These are phyloP conservation scores for Thyatira batis DNA, from an alignment of 2,888 invertebrate genomes.

Conservation along the genomic window DNA sequence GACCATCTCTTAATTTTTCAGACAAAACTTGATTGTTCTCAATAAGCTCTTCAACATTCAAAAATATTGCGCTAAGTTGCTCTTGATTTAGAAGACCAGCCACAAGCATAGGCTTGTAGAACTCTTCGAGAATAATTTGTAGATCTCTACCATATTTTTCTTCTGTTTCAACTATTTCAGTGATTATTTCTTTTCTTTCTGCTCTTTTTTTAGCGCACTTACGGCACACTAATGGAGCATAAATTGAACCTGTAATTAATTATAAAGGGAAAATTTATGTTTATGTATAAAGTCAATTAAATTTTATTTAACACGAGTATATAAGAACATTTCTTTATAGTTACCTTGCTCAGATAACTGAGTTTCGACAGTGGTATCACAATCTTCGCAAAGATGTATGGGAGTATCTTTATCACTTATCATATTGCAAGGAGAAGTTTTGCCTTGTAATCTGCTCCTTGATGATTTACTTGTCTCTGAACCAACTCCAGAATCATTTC, in stretches of 20 bases:
- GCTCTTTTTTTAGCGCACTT: slow-evolving; percentile 94
- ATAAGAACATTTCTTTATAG: neutral
- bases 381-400: slow-evolving; percentile 91
- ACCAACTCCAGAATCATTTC: slow-evolving; percentile 96
- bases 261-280: slow-evolving; percentile 7
- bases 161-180: slow-evolving; percentile 97
- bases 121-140: slow-evolving; percentile 95
- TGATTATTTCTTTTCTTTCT: slow-evolving; percentile 96
- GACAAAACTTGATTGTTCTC: slow-evolving; percentile 93
- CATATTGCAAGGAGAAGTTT: slow-evolving; percentile 74
- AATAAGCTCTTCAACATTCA: slow-evolving; percentile 95
- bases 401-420: slow-evolving; percentile 81
- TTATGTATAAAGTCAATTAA: too few relatives aligned
- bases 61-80: slow-evolving; percentile 95
- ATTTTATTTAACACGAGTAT: neutral
- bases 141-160: slow-evolving; percentile 97
- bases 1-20: slow-evolving; percentile 91
- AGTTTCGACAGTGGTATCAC: slow-evolving; percentile 90
- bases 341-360: slow-evolving; percentile 86
- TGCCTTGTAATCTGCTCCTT: slow-evolving; percentile 87
- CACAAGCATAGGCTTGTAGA: slow-evolving; percentile 95
- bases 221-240: slow-evolving; percentile 91
- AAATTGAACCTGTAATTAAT: slow-evolving; percentile 84
- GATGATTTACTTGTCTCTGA: slow-evolving; percentile 95
- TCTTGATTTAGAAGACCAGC: slow-evolving; percentile 95